Conservation (phyloP, 2,888 invertebrate genomes). For the Oscheius sp. region DNA sequence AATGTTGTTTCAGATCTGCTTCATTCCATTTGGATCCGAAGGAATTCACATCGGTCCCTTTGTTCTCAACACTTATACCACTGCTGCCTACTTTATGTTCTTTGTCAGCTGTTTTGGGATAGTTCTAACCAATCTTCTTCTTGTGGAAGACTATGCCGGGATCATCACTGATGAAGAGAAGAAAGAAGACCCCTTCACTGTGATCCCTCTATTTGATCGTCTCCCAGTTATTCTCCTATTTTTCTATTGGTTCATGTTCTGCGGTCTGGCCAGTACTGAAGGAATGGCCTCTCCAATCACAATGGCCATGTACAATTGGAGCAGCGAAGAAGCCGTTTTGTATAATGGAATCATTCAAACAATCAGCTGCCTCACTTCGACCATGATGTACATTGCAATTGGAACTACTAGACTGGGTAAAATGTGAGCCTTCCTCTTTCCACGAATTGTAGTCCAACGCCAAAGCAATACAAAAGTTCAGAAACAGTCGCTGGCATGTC, state of each 20-base stretch:
- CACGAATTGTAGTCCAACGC: no score
- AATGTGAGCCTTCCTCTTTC: neutral
- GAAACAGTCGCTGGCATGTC: constrained; percentile 48
- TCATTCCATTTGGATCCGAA: constrained; percentile 31
- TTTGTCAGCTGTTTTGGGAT: constrained; percentile 3
- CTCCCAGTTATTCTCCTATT: constrained; percentile 41
- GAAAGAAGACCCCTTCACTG: constrained; percentile 37
- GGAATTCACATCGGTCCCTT: constrained; percentile 40
- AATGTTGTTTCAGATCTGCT: constrained; percentile 36
- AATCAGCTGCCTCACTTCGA: constrained; percentile 46
- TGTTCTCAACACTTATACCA: constrained; percentile 57
- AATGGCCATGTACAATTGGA: constrained; percentile 61
- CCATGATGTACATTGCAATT: constrained; percentile 44
- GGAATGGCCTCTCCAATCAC: constrained; percentile 51
- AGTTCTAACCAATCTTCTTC: neutral
- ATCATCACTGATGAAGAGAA: constrained; percentile 49
- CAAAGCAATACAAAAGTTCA: constrained; percentile 17
- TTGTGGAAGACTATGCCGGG: constrained; percentile 53
- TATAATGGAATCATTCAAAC: constrained; percentile 57
- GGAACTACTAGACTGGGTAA: constrained; percentile 50
- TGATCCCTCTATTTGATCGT: constrained; percentile 51
- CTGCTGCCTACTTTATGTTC: constrained; percentile 40
- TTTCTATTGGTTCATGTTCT: constrained; percentile 46
- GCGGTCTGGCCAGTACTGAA: constrained; percentile 33
- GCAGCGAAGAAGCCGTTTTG: constrained; percentile 51